These are phyloP conservation scores for Apogon hyalosoma DNA, from an alignment of 2,797 vertebrate species.

Conservation along the genomic window DNA sequence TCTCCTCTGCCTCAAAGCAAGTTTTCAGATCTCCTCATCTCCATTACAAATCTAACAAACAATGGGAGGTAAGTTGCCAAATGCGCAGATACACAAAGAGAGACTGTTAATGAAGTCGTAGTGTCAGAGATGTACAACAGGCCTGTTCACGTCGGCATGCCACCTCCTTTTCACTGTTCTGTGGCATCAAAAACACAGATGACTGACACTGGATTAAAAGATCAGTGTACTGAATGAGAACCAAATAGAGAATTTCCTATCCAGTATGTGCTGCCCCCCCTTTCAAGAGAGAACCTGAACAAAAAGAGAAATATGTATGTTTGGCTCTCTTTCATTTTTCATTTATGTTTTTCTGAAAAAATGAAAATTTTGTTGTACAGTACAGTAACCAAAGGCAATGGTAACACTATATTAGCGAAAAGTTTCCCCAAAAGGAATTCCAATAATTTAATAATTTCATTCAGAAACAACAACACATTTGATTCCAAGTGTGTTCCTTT, in stretches of 20 bases:
- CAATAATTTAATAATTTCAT: too few relatives aligned
- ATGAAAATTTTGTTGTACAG: background rate
- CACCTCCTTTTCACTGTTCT: slow-evolving; percentile 8
- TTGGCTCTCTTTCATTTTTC: too few relatives aligned
- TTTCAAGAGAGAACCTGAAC: background rate
- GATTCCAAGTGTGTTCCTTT: background rate
- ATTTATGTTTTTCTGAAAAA: too few relatives aligned
- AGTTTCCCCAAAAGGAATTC: too few relatives aligned
- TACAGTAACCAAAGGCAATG: too few relatives aligned
- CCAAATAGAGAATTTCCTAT: background rate
- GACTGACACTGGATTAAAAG: slow-evolving; percentile 10
- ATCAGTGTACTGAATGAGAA: slow-evolving; percentile 8
- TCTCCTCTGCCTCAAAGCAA: slow-evolving; percentile 51
- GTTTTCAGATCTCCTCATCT: slow-evolving; percentile 59
- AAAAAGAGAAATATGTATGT: background rate
- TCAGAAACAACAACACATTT: background rate
- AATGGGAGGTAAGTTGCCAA: slow-evolving; percentile 48
- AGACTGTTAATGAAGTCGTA: slow-evolving; percentile 32
- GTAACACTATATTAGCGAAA: too few relatives aligned
- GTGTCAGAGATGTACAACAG: slow-evolving; percentile 36
- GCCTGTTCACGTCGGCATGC: slow-evolving; percentile 31
- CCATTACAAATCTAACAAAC: slow-evolving; percentile 66
- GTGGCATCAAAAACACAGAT: slow-evolving; percentile 15
- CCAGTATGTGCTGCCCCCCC: too few relatives aligned
- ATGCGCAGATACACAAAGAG: slow-evolving; percentile 25